Conservation (phyloP, 2,797 vertebrate genomes). For the Pterois miles region DNA sequence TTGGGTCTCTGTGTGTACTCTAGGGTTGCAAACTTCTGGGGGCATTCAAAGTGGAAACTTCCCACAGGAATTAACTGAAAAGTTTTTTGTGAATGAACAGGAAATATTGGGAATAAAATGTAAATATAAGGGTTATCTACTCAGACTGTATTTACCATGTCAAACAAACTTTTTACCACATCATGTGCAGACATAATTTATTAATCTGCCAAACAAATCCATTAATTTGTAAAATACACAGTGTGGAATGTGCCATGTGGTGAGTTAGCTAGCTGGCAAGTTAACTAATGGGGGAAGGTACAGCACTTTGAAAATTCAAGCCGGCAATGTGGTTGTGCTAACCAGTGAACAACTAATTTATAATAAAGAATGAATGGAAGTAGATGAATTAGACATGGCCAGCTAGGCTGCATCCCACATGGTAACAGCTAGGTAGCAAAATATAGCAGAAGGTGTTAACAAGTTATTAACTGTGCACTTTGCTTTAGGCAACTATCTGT, state of each 20-base stretch:
- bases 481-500: too few species aligned
- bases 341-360: background rate
- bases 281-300: background rate
- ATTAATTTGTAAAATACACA: background rate
- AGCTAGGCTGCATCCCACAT: too few species aligned
- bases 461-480: too few species aligned
- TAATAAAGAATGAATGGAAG: background rate
- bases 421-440: too few species aligned
- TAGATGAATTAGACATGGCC: too few species aligned
- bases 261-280: background rate
- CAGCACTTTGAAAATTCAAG: background rate
- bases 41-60: background rate
- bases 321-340: background rate
- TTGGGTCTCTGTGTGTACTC: background rate
- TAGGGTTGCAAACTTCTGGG: background rate
- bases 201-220: background rate
- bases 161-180: background rate
- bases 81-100: background rate
- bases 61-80: background rate
- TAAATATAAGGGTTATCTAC: background rate
- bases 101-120: background rate
- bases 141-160: background rate
- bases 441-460: too few species aligned
- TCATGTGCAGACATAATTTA: background rate
- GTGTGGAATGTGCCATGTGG: background rate